phyloP scores from a whole-genome alignment of 1,140 invertebrate genomes.

The Drosophila equinoxialis region DNA sequence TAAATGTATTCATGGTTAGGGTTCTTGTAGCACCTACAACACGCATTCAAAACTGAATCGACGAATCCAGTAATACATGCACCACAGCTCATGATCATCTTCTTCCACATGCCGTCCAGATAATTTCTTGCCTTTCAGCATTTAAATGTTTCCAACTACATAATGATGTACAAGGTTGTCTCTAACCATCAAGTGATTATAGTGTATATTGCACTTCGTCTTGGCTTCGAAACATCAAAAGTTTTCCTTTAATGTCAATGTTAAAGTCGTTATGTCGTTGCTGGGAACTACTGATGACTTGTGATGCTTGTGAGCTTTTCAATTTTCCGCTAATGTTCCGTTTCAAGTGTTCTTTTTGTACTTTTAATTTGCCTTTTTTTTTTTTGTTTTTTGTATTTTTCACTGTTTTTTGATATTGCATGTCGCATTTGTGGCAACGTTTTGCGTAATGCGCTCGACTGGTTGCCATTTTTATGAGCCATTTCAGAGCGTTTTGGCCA shows the following conservation, averaged over 20 bases:
- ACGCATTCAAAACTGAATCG: too few species aligned
- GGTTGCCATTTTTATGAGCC: conserved; percentile 69
- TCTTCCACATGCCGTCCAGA: too few species aligned
- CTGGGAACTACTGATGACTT: conserved; percentile 35
- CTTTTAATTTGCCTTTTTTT: background rate
- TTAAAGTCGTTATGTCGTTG: conserved; percentile 7
- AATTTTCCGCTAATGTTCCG: conserved; percentile 66
- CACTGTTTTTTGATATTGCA: conserved; percentile 39
- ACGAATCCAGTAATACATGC: too few species aligned
- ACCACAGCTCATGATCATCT: too few species aligned
- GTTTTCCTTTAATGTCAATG: background rate
- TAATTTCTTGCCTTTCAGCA: too few species aligned
- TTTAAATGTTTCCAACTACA: too few species aligned
- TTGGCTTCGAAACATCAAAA: background rate
- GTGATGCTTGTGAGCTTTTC: conserved; percentile 49
- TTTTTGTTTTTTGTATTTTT: conserved; percentile 1
- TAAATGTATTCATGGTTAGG: background rate
- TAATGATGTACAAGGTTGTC: too few species aligned
- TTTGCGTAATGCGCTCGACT: conserved; percentile 76
- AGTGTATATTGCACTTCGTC: background rate
- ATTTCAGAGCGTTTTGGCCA: conserved; percentile 71
- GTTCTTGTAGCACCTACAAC: too few species aligned
- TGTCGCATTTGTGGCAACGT: conserved; percentile 59
- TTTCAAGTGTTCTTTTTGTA: background rate
- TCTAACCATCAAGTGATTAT: too few species aligned